Evolutionary conservation across 2,113 vertebrate genomes (phyloP).

Genomic region (Seriola dumerili): DNA sequence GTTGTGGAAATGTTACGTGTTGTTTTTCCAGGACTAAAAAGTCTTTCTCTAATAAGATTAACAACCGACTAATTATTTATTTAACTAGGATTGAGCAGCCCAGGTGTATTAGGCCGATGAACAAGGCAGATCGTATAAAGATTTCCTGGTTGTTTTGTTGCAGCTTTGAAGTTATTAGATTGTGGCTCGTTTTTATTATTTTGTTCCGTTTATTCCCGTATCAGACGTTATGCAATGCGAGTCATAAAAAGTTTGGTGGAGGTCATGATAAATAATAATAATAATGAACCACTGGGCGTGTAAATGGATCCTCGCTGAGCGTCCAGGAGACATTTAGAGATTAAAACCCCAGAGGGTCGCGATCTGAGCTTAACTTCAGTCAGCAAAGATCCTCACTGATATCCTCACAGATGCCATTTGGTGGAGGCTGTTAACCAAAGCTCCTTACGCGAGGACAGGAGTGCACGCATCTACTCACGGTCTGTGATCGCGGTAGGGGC

Average conservation of each 20-base stretch:
- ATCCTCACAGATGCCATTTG: conserved; percentile 48
- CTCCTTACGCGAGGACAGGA: conserved; percentile 41
- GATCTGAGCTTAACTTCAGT: conserved; percentile 42
- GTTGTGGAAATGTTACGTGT: too few species aligned
- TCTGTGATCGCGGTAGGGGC: background rate
- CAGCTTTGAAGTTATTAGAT: background rate
- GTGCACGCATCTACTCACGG: background rate
- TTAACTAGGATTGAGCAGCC: too few species aligned
- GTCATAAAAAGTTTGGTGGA: conserved; percentile 12
- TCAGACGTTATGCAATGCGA: background rate
- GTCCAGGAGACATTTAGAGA: conserved; percentile 37
- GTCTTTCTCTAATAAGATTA: too few species aligned
- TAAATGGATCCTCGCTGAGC: background rate
- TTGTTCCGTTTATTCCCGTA: background rate
- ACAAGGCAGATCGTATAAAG: background rate
- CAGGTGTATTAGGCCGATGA: too few species aligned
- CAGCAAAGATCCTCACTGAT: conserved; percentile 41
- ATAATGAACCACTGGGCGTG: background rate
- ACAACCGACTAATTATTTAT: too few species aligned
- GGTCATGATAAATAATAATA: conserved; percentile 1
- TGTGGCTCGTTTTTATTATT: background rate
- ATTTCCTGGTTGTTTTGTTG: background rate
- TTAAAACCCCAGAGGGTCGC: conserved; percentile 42
- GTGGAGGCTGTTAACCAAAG: conserved; percentile 52
- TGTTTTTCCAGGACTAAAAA: too few species aligned